Conservation (phyloP, 2,888 invertebrate species). For the Brenthis daphne region DNA sequence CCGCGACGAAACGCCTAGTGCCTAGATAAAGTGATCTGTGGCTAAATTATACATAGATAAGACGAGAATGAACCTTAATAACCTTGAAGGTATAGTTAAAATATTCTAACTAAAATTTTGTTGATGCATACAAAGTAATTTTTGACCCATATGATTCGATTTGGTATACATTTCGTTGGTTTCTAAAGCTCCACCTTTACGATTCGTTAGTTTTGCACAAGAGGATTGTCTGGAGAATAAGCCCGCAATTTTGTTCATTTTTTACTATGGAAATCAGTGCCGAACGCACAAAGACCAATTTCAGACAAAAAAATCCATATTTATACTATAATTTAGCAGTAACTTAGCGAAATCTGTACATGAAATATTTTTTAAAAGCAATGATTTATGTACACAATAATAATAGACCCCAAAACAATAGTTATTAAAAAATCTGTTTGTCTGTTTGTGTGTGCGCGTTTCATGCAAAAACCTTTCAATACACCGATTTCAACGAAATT, state of each 20-base stretch:
- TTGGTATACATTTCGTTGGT: slow-evolving; percentile 21
- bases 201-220: slow-evolving; percentile 34
- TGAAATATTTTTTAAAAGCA: too few relatives aligned
- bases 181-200: slow-evolving; percentile 20
- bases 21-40: too few relatives aligned
- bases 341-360: background rate
- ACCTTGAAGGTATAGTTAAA: background rate
- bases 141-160: slow-evolving; percentile 30
- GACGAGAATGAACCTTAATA: background rate
- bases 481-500: too few relatives aligned
- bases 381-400: too few relatives aligned
- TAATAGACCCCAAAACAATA: too few relatives aligned
- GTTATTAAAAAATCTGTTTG: too few relatives aligned
- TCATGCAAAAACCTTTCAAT: too few relatives aligned
- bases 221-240: slow-evolving; percentile 18
- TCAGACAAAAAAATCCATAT: too few relatives aligned
- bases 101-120: slow-evolving; percentile 7
- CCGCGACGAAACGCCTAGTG: too few relatives aligned
- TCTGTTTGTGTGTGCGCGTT: too few relatives aligned
- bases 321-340: background rate
- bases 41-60: background rate
- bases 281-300: background rate
- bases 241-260: slow-evolving; percentile 5
- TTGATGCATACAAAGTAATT: slow-evolving; percentile 7
- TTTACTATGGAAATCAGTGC: background rate